Conservation (phyloP, 30 jellyfish, hydroid and myxozoan genomes). For the Clytia hemisphaerica region DNA sequence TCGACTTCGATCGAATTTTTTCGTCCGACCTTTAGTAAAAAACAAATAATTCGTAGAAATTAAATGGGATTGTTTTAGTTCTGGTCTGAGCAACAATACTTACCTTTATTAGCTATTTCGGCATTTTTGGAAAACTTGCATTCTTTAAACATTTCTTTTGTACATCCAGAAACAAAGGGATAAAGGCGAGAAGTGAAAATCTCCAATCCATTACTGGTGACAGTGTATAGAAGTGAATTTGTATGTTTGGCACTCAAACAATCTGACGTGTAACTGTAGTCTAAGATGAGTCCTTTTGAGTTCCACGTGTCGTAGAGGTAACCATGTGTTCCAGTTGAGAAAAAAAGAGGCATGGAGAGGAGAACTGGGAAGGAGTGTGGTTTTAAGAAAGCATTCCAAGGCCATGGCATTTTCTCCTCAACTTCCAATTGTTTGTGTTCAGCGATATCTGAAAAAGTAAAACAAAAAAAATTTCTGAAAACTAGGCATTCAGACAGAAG, state of each 20-base stretch:
- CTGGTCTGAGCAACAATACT: too few relatives aligned
- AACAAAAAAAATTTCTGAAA: too few relatives aligned
- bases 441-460: too few relatives aligned
- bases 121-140: not conserved
- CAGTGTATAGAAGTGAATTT: conserved; percentile 40
- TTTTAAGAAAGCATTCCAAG: too few relatives aligned
- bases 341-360: conserved; percentile 32
- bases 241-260: conserved; percentile 62
- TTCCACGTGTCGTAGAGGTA: conserved; percentile 53
- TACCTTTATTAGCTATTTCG: too few relatives aligned
- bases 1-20: too few relatives aligned
- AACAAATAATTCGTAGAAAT: too few relatives aligned
- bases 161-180: conserved; percentile 27
- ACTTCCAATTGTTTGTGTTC: too few relatives aligned
- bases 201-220: conserved; percentile 79
- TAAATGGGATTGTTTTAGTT: too few relatives aligned
- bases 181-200: conserved; percentile 79
- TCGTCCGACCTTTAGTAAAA: too few relatives aligned
- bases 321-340: conserved; percentile 81
- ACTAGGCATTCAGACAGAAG: too few relatives aligned
- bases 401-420: too few relatives aligned
- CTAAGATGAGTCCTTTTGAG: conserved; percentile 41
- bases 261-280: conserved; percentile 63
- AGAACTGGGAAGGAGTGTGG: not conserved
- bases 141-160: not conserved